A percentile compares a stretch with the other conserved stretches of the same genome.
These are phyloP conservation scores for Pachymerium ferrugineum DNA, from an alignment of 2,888 invertebrate species.

Conservation along the genomic window DNA sequence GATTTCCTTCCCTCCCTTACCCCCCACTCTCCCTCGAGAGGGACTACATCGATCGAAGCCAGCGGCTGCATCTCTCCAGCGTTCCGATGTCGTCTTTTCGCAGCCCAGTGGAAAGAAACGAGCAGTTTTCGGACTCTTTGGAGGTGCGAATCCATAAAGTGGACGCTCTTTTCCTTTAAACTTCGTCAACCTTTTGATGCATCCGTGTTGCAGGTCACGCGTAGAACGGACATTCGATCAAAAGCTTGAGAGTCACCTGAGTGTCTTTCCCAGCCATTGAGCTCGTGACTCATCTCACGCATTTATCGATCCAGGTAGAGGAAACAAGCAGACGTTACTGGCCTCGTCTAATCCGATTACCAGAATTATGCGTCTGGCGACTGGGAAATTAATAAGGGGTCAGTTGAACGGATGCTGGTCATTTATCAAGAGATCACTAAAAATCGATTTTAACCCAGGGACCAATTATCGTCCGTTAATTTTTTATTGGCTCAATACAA, in stretches of 20 bases:
- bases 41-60: neutral
- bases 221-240: neutral
- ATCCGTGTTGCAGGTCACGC: neutral
- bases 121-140: neutral
- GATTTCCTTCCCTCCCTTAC: neutral
- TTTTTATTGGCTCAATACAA: no score
- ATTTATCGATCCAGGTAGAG: neutral
- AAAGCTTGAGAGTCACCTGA: neutral
- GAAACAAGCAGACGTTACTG: neutral
- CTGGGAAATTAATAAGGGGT: neutral
- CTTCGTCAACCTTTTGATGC: no score
- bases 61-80: neutral
- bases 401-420: neutral
- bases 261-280: constrained; percentile 1
- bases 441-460: no score
- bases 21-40: neutral
- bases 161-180: neutral
- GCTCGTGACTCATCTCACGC: neutral
- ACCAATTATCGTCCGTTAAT: no score
- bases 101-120: neutral
- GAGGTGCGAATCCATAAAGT: constrained; percentile 1
- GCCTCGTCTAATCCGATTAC: constrained; percentile 6
- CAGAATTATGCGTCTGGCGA: neutral
- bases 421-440: neutral
- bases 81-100: neutral